phyloP scores from a whole-genome alignment of 2,797 vertebrate species.

The Sardinella longiceps region DNA sequence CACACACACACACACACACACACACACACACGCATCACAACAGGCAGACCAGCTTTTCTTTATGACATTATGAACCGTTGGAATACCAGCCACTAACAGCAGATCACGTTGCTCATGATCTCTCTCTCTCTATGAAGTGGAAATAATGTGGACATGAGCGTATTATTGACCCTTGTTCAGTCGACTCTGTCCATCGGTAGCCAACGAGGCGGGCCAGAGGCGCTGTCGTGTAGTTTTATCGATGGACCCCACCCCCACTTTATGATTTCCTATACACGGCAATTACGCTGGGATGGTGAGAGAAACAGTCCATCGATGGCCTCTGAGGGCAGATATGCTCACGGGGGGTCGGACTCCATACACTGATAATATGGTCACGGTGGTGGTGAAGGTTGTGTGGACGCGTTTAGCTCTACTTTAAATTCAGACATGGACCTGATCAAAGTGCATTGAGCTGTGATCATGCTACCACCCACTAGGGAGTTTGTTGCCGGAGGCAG shows the following conservation, averaged over 20 bases:
- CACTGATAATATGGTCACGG: background rate
- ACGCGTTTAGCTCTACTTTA: background rate
- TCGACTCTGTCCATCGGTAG: background rate
- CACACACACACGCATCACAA: background rate
- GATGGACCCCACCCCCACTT: background rate
- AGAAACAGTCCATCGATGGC: background rate
- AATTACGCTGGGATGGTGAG: background rate
- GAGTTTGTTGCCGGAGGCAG: background rate
- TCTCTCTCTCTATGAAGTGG: background rate
- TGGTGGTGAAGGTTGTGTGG: background rate
- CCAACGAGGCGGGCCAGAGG: background rate
- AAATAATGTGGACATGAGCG: background rate
- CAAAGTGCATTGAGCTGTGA: background rate
- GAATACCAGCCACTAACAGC: background rate
- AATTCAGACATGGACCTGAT: background rate
- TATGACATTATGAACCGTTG: conserved; percentile 14
- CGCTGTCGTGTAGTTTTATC: background rate
- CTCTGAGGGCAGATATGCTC: background rate
- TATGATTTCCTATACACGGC: background rate
- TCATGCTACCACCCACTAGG: background rate
- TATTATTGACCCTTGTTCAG: background rate
- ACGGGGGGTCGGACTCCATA: background rate
- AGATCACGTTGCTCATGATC: background rate
- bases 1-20: background rate
- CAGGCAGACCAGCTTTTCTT: conserved; percentile 7